These are phyloP conservation scores for Platyscapa corneri DNA, from an alignment of 1,140 invertebrate genomes.

Conservation along the genomic window DNA sequence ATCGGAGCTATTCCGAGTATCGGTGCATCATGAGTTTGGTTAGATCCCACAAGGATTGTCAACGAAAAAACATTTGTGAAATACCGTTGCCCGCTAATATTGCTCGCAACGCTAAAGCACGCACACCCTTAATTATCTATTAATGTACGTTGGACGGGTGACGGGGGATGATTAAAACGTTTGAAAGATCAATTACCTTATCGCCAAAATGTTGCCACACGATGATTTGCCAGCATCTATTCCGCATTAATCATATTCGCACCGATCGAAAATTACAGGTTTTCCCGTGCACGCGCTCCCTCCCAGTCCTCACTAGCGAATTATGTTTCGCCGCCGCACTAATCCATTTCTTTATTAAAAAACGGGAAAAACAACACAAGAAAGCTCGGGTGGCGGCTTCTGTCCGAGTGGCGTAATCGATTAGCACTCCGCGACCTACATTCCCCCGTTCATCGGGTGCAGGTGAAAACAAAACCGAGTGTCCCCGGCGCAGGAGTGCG, in stretches of 20 bases:
- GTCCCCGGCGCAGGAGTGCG: too few relatives aligned
- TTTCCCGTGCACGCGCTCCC: too few relatives aligned
- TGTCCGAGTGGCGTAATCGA: not conserved
- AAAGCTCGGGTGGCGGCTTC: not conserved
- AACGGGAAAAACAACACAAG: not conserved
- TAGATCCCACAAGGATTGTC: not conserved
- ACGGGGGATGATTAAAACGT: too few relatives aligned
- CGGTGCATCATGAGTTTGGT: not conserved
- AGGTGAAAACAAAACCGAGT: too few relatives aligned
- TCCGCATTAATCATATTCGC: not conserved
- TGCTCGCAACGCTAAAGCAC: too few relatives aligned
- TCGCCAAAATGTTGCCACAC: not conserved
- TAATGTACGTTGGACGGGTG: too few relatives aligned
- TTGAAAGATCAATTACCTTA: too few relatives aligned
- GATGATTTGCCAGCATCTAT: not conserved
- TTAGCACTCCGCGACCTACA: not conserved
- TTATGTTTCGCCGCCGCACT: not conserved
- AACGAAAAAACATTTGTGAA: not conserved
- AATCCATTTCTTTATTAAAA: not conserved
- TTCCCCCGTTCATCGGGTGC: not conserved
- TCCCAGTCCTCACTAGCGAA: too few relatives aligned
- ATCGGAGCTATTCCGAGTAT: not conserved
- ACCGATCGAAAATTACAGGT: not conserved
- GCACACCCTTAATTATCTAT: too few relatives aligned
- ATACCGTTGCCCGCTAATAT: not conserved